Percentiles rank a stretch among this genome's conserved stretches.
Conservation (phyloP, 2,797 vertebrate species). For the Esox masquinongy region DNA sequence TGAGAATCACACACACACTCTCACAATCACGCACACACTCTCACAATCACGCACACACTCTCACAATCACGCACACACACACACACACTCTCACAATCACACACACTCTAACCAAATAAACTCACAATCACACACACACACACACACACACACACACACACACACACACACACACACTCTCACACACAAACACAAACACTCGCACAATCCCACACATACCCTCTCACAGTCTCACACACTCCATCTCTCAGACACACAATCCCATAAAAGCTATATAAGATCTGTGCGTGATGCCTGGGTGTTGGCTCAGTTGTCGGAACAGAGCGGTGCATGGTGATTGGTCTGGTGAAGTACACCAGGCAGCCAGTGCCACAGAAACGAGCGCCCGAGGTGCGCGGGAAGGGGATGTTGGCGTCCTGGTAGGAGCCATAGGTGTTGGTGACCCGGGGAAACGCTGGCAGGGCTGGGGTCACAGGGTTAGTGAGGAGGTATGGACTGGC, state of each 20-base stretch:
- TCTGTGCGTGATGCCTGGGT: slow-evolving; percentile 79
- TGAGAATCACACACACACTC: background rate
- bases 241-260: too few relatives aligned
- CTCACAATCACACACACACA: too few relatives aligned
- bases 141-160: background rate
- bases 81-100: too few relatives aligned
- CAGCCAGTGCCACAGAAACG: slow-evolving; percentile 95
- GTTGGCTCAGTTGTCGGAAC: slow-evolving; percentile 92
- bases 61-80: slow-evolving; percentile 4
- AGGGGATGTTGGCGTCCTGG: slow-evolving; percentile 95
- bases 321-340: slow-evolving; percentile 92
- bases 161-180: background rate
- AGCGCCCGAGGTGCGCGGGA: slow-evolving; percentile 94
- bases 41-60: background rate
- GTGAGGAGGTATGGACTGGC: slow-evolving; percentile 85
- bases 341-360: slow-evolving; percentile 94
- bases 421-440: slow-evolving; percentile 96
- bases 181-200: background rate
- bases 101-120: too few relatives aligned
- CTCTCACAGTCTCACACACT: too few relatives aligned
- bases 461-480: slow-evolving; percentile 85
- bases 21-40: background rate
- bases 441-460: slow-evolving; percentile 90
- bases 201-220: slow-evolving; percentile 3
- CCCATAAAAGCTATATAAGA: background rate